A percentile compares a stretch with the other conserved stretches of the same genome.
Conservation (phyloP, 2,888 invertebrate species). For the Choreutis nemorana region DNA sequence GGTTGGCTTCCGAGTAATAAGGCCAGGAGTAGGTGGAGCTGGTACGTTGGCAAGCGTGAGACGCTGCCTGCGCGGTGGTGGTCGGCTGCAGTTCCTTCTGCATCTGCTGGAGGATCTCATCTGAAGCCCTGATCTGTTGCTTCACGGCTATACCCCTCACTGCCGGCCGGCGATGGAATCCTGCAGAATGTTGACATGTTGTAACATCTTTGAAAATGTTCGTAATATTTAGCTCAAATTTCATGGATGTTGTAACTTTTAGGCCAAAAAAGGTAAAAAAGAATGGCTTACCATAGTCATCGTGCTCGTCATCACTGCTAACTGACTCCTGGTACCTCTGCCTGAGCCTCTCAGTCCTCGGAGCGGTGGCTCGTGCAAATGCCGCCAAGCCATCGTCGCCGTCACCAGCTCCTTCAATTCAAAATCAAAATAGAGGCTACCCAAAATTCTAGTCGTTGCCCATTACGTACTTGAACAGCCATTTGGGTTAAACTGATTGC, state of each 20-base stretch:
- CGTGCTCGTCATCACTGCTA: conserved; percentile 79
- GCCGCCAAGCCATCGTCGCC: conserved; percentile 84
- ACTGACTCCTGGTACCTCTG: conserved; percentile 72
- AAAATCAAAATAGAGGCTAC: not conserved
- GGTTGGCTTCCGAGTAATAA: conserved; percentile 69
- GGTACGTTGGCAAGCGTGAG: conserved; percentile 43
- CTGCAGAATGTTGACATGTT: conserved; percentile 20
- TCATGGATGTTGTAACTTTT: too few relatives aligned
- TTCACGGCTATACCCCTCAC: conserved; percentile 82
- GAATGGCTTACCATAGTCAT: conserved; percentile 79
- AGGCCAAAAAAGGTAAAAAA: not conserved
- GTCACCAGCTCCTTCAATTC: conserved; percentile 59
- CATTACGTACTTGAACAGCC: too few relatives aligned
- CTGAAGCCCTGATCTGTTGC: conserved; percentile 83
- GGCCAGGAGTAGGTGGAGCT: conserved; percentile 68
- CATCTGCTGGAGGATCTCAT: conserved; percentile 83
- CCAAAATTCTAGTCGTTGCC: too few relatives aligned
- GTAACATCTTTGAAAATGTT: not conserved
- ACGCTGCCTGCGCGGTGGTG: conserved; percentile 24
- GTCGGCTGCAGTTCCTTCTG: conserved; percentile 71
- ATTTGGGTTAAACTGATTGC: too few relatives aligned
- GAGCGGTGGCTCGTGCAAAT: conserved; percentile 85
- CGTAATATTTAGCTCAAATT: too few relatives aligned
- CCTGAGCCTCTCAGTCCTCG: conserved; percentile 82
- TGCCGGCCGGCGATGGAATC: conserved; percentile 85